phyloP scores from a whole-genome alignment of 2,113 vertebrate genomes.

The Mus spicilegus region DNA sequence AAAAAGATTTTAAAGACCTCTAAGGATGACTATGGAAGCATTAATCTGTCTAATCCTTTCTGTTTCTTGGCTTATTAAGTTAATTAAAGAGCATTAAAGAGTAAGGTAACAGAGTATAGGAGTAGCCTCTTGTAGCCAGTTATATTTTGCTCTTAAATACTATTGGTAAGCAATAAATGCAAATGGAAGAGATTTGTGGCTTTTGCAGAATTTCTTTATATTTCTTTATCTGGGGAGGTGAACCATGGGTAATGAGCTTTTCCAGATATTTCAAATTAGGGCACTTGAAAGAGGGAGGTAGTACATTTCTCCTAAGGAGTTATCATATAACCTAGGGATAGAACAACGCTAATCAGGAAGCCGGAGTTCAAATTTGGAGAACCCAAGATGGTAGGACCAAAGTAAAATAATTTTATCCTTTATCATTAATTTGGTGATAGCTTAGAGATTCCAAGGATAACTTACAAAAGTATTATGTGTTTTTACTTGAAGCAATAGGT shows the following conservation, averaged over 20 bases:
- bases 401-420: conserved; percentile 11
- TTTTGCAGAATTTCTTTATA: conserved; percentile 6
- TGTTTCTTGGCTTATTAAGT: conserved; percentile 44
- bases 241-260: neutral
- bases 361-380: neutral
- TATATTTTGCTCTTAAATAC: neutral
- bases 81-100: neutral
- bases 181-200: conserved; percentile 2
- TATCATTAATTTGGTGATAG: neutral
- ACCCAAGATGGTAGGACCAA: neutral
- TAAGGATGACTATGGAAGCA: neutral
- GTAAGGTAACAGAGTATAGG: neutral
- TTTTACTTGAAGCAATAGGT: neutral
- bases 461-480: neutral
- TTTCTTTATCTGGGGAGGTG: neutral
- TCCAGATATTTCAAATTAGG: conserved; percentile 4
- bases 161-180: neutral
- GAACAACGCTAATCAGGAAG: neutral
- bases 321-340: neutral
- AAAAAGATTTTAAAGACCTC: neutral
- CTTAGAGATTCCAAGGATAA: neutral
- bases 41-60: neutral
- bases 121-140: neutral
- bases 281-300: neutral
- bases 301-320: conserved; percentile 16